Percentiles rank a stretch among this genome's conserved stretches.
phyloP scores from a whole-genome alignment of 2,888 invertebrate genomes.

The Allolobophora icterica region DNA sequence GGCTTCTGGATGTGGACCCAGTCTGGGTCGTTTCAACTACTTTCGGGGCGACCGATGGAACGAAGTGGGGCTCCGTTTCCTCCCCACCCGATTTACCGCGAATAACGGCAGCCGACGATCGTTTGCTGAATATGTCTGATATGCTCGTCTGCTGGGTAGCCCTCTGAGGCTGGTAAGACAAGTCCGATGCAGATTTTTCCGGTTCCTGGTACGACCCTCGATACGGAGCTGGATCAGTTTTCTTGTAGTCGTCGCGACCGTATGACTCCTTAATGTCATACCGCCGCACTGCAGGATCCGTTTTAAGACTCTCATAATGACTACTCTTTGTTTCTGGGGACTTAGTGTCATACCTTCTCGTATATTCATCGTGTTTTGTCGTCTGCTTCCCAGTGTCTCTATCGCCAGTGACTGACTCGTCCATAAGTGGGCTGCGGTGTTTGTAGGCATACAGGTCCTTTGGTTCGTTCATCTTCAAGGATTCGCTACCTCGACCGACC shows the following conservation, averaged over 20 bases:
- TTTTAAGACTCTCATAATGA: neutral
- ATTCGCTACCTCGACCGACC: neutral
- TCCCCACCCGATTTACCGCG: neutral
- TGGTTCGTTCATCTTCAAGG: neutral
- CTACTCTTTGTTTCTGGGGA: neutral
- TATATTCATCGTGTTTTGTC: neutral
- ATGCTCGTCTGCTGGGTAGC: neutral
- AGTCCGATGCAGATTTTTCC: neutral
- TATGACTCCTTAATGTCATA: neutral
- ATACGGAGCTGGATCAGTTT: neutral
- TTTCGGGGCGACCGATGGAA: too few relatives aligned
- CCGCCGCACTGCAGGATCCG: neutral
- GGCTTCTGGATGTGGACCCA: neutral
- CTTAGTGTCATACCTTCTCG: neutral
- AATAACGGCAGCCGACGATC: neutral
- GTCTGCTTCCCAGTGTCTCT: neutral
- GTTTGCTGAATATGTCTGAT: conserved; percentile 27
- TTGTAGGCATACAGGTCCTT: conserved; percentile 12
- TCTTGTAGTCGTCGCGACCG: neutral
- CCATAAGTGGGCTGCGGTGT: neutral
- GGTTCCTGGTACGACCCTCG: neutral
- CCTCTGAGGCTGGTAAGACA: neutral
- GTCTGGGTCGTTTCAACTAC: neutral
- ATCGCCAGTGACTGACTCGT: neutral
- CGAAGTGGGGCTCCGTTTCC: neutral